Evolutionary conservation across 1,140 invertebrate genomes (phyloP).

Genomic region (Paramacrobiotus metropolitanus): DNA sequence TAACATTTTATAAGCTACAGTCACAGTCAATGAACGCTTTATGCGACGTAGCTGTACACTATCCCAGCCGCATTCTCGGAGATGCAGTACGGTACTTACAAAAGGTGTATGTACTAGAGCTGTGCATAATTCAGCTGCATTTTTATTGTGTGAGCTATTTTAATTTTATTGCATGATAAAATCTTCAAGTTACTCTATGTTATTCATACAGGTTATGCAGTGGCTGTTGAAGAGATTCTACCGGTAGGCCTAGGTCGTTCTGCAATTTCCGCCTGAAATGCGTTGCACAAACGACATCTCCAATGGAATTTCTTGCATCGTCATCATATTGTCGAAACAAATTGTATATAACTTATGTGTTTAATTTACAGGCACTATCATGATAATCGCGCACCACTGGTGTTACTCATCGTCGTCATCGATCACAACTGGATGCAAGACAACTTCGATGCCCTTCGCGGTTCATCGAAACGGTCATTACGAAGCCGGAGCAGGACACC

Average conservation of each 20-base stretch:
- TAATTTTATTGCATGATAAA: too few species aligned
- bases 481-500: conserved; percentile 3
- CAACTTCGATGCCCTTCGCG: conserved; percentile 1
- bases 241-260: not conserved
- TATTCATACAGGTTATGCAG: conserved; percentile 22
- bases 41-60: too few species aligned
- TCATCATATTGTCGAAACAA: not conserved
- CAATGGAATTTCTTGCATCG: not conserved
- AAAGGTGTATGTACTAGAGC: too few species aligned
- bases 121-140: too few species aligned
- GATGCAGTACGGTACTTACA: too few species aligned
- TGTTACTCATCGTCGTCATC: conserved; percentile 84
- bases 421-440: conserved; percentile 86
- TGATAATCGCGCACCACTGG: conserved; percentile 47
- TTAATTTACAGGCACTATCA: conserved; percentile 34
- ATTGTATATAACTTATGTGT: not conserved
- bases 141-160: not conserved
- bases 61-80: too few species aligned
- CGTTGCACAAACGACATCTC: not conserved
- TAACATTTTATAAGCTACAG: too few species aligned
- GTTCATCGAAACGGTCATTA: not conserved
- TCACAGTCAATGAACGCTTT: too few species aligned
- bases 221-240: conserved; percentile 71
- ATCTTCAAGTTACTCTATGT: too few species aligned
- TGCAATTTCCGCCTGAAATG: not conserved